A percentile compares a stretch with the other conserved stretches of the same genome.
These are phyloP conservation scores for Phthorimaea operculella DNA, from an alignment of 1,140 invertebrate genomes.

Conservation along the genomic window DNA sequence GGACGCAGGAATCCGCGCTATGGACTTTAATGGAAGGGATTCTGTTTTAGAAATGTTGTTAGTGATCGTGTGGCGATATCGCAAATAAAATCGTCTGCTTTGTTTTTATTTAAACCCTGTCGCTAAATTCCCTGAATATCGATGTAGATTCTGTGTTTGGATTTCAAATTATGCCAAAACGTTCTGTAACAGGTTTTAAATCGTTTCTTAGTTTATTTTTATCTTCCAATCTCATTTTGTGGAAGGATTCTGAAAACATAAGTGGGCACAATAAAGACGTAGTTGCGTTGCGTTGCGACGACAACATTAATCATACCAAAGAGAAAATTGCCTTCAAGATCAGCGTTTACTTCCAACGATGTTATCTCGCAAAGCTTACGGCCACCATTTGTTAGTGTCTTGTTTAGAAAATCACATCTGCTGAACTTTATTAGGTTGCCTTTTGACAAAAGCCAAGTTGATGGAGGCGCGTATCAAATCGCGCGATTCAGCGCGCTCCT, in stretches of 20 bases:
- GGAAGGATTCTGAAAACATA: not conserved
- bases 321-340: slow-evolving; percentile 47
- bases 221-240: not conserved
- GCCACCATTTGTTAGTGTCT: slow-evolving; percentile 61
- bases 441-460: slow-evolving; percentile 57
- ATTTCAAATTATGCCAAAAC: slow-evolving; percentile 20
- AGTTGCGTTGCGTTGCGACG: slow-evolving; percentile 5
- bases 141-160: slow-evolving; percentile 35
- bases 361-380: slow-evolving; percentile 18
- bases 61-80: slow-evolving; percentile 50
- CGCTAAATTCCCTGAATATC: slow-evolving; percentile 46
- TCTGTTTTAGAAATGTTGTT: slow-evolving; percentile 45
- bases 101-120: slow-evolving; percentile 46
- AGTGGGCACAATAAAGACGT: not conserved
- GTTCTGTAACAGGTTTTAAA: not conserved
- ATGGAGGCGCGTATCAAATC: slow-evolving; percentile 65
- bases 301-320: slow-evolving; percentile 28
- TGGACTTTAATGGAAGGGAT: slow-evolving; percentile 31
- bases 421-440: slow-evolving; percentile 60
- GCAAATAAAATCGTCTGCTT: slow-evolving; percentile 38
- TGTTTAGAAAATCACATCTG: slow-evolving; percentile 65
- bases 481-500: slow-evolving; percentile 55
- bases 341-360: slow-evolving; percentile 30
- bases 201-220: not conserved
- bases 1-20: slow-evolving; percentile 42